Base-by-base conservation (phyloP, 1,140 invertebrate genomes). In the Drosophila burlai region DNA sequence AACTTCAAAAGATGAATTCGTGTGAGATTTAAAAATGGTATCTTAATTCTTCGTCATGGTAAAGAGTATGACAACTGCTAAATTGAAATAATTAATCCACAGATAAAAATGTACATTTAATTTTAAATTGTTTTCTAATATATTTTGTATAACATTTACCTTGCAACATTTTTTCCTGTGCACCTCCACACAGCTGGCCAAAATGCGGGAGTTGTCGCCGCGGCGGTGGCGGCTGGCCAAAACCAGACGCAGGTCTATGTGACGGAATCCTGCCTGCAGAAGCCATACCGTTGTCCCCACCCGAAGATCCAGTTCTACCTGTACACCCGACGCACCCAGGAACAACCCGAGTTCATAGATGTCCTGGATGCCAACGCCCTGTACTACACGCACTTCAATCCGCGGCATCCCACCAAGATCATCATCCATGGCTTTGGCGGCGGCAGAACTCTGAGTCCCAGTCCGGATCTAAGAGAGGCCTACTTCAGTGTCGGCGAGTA, bases 341-440 rank as follows among this genome's bases (percentile, higher is more conserved):
- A 96, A 74, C 93, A 95, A 83, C 96, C 96, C 6, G 95, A 96
- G 60, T 93, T 96, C 6, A 76, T 97, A 49, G 95, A 97, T 84
- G 96, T 96, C 2, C 94, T 95, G 8, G 94, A 96, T 67, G 94
- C 94, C 40, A 94, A 95, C 34, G 96, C 96, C 0, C 91, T 97
- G 18, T 95, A 95, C 66, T 94, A 94, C 38, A 96, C 96, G 0
- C 95, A 94, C 67, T 97, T 97, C 85, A 96, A 97, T 91, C 94
- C 94, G 0, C 94, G 93, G 0, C 94, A 97, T 93, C 95, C 96
- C 0, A 97, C 96, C 0, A 97, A 97, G 94, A 95, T 97, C 9
- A 95, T 97, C 15, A 96, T 97, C 16, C 97, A 97, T 85, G 97
- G 97, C 16, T 97, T 97, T 81, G 96, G 96, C 0, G 97, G 97